These are phyloP conservation scores for Actias luna DNA, from an alignment of 2,888 invertebrate genomes.

Conservation along the genomic window DNA sequence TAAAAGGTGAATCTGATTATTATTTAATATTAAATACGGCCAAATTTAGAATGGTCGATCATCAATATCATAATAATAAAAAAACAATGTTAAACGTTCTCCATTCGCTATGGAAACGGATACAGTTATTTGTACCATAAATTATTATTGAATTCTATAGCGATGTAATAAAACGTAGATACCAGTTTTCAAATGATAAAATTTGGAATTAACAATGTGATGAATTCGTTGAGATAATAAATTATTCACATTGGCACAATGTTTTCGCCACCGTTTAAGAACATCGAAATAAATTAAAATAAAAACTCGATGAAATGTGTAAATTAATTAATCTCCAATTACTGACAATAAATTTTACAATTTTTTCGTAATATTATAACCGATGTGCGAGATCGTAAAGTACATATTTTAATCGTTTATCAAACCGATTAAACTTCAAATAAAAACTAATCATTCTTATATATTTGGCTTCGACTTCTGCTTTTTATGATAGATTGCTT, in stretches of 20 bases:
- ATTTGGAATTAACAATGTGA: not conserved
- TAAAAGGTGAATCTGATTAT: too few species aligned
- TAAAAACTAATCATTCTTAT: not conserved
- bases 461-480: not conserved
- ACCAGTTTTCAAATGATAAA: not conserved
- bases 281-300: not conserved
- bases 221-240: not conserved
- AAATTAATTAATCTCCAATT: not conserved
- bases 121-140: not conserved
- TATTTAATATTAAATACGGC: too few species aligned
- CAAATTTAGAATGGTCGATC: too few species aligned
- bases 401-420: not conserved
- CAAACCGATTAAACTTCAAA: not conserved
- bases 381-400: not conserved
- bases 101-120: not conserved
- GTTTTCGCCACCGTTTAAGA: not conserved
- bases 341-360: not conserved
- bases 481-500: slow-evolving; percentile 6
- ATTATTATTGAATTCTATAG: not conserved
- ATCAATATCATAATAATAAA: too few species aligned
- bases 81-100: not conserved
- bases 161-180: not conserved
- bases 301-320: not conserved
- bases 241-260: not conserved
- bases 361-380: not conserved